Conservation (phyloP, 1,140 invertebrate genomes). For the Drosophila fuyamai region DNA sequence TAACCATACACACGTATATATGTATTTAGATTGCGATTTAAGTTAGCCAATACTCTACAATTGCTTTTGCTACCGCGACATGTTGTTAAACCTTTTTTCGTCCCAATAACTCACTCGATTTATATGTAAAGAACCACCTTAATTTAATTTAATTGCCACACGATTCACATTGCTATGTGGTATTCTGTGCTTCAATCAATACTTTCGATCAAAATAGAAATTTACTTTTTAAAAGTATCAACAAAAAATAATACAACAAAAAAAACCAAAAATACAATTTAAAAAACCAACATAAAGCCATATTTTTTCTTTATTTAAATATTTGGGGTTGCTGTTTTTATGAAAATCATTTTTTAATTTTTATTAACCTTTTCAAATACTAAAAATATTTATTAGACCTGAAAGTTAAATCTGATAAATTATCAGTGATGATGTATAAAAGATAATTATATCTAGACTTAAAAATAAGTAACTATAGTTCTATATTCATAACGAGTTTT, state of each 20-base stretch:
- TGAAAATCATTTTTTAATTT: too few relatives aligned
- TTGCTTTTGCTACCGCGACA: constrained; percentile 25
- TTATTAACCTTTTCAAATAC: too few relatives aligned
- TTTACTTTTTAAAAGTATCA: constrained; percentile 77
- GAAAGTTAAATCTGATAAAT: too few relatives aligned
- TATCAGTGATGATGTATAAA: too few relatives aligned
- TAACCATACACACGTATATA: constrained; percentile 46
- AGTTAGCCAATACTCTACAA: constrained; percentile 63
- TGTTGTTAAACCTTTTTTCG: constrained; percentile 61
- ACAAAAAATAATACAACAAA: constrained; percentile 40
- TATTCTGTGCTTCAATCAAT: constrained; percentile 60
- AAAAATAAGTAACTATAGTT: too few relatives aligned
- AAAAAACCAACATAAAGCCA: constrained; percentile 20
- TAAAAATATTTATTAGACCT: too few relatives aligned
- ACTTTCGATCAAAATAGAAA: constrained; percentile 67
- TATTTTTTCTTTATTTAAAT: too few relatives aligned
- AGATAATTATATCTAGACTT: too few relatives aligned
- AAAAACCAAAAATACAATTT: constrained; percentile 72
- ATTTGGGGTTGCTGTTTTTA: too few relatives aligned
- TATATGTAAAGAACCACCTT: constrained; percentile 18
- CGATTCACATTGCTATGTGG: constrained; percentile 41
- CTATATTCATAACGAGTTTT: too few relatives aligned
- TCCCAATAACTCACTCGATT: constrained; percentile 31
- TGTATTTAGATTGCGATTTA: constrained; percentile 73
- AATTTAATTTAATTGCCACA: constrained; percentile 36